phyloP scores from a whole-genome alignment of 64 coral and sea anemone genomes.

The Pocillopora damicornis region DNA sequence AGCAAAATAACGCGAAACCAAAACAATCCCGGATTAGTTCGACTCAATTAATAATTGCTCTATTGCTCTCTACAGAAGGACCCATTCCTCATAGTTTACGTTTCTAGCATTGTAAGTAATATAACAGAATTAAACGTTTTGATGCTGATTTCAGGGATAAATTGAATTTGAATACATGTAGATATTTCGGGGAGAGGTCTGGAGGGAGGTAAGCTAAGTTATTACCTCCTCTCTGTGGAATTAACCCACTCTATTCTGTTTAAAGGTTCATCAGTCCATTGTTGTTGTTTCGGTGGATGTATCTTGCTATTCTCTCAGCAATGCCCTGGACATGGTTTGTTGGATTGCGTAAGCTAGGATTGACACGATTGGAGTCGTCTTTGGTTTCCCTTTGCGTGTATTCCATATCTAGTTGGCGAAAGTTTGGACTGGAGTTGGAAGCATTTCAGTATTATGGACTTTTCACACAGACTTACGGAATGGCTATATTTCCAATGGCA shows the following conservation, averaged over 20 bases:
- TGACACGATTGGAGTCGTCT: constrained; percentile 63
- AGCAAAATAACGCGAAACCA: too few species aligned
- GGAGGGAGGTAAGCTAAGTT: not conserved
- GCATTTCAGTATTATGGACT: constrained; percentile 76
- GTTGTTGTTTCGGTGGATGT: constrained; percentile 72
- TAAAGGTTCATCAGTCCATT: constrained; percentile 55
- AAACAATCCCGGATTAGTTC: too few species aligned
- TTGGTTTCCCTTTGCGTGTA: constrained; percentile 42
- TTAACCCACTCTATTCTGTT: not conserved
- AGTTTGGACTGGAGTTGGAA: constrained; percentile 70
- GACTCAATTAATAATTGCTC: too few species aligned
- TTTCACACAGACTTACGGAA: constrained; percentile 78
- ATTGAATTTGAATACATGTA: too few species aligned
- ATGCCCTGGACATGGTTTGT: constrained; percentile 73
- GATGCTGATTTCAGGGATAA: too few species aligned
- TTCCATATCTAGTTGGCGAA: constrained; percentile 67
- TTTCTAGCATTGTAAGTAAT: too few species aligned
- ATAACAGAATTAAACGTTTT: too few species aligned
- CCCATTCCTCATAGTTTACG: too few species aligned
- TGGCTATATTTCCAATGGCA: constrained; percentile 67
- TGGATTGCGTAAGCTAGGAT: constrained; percentile 52
- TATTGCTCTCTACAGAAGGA: too few species aligned
- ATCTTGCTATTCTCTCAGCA: constrained; percentile 45
- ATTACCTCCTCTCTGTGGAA: not conserved
- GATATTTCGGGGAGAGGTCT: too few species aligned